phyloP scores from a whole-genome alignment of 2,113 vertebrate genomes.

The Archocentrus centrarchus region DNA sequence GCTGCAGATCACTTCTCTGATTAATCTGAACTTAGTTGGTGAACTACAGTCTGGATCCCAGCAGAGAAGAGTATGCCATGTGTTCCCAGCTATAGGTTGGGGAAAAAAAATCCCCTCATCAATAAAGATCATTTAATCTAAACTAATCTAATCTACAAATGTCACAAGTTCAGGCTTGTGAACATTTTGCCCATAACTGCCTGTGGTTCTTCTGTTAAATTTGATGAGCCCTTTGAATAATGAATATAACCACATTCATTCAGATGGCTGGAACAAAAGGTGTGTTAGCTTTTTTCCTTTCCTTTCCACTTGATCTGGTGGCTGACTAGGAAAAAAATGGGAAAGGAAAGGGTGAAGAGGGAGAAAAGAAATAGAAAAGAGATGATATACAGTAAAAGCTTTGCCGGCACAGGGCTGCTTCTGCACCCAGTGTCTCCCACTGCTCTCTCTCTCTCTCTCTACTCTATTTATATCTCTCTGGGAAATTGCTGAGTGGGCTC shows the following conservation, averaged over 20 bases:
- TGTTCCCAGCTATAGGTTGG: conserved; percentile 24
- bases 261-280: conserved; percentile 25
- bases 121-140: conserved; percentile 49
- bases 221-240: conserved; percentile 25
- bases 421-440: conserved; percentile 57
- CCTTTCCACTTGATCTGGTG: not conserved
- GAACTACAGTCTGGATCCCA: conserved; percentile 10
- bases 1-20: conserved; percentile 4
- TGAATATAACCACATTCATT: conserved; percentile 33
- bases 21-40: conserved; percentile 19
- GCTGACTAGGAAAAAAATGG: not conserved
- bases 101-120: conserved; percentile 45
- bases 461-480: conserved; percentile 79
- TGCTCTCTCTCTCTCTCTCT: conserved; percentile 41
- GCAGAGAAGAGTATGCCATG: not conserved
- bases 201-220: conserved; percentile 16
- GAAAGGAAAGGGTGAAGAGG: conserved; percentile 13
- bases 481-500: conserved; percentile 78
- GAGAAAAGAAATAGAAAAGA: conserved; percentile 24
- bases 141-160: conserved; percentile 53
- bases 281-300: not conserved
- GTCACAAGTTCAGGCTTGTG: conserved; percentile 33
- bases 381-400: conserved; percentile 64
- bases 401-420: conserved; percentile 49
- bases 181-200: conserved; percentile 21